Conservation (phyloP, 2,113 vertebrate species). For the Tamias sibiricus region DNA sequence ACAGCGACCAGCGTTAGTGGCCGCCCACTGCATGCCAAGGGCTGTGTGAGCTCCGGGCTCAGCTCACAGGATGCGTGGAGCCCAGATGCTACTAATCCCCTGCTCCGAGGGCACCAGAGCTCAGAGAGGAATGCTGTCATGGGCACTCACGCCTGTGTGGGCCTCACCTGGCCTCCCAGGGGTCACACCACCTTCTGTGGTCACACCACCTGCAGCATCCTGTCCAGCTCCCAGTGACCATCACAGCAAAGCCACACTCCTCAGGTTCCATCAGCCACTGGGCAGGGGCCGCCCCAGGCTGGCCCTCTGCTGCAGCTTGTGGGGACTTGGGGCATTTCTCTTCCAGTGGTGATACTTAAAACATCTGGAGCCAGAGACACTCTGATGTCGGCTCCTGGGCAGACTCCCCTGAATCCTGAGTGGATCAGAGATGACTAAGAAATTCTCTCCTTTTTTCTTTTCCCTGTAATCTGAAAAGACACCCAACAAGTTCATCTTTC, state of each 20-base stretch:
- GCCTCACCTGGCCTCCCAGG: neutral
- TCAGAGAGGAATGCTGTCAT: neutral
- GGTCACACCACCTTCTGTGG: neutral
- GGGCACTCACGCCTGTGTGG: neutral
- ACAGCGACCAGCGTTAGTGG: neutral
- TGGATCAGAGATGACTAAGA: slow-evolving; percentile 26
- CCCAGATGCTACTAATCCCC: neutral
- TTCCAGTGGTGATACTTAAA: neutral
- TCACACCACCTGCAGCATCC: accelerated
- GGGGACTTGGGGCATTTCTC: neutral
- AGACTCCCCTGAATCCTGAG: slow-evolving; percentile 11
- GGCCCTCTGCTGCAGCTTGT: neutral
- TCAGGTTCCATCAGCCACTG: neutral
- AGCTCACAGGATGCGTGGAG: accelerated
- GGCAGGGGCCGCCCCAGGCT: neutral
- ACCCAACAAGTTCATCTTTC: slow-evolving; percentile 69
- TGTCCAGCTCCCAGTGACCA: accelerated
- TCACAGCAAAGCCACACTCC: neutral
- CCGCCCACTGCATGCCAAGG: neutral
- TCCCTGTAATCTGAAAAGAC: slow-evolving; percentile 49
- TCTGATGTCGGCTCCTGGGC: neutral
- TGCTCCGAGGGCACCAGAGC: neutral
- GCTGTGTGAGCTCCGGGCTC: neutral
- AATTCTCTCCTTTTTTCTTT: neutral
- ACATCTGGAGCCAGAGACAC: neutral